phyloP scores from a whole-genome alignment of 1,140 invertebrate genomes.

The Conus ventricosus region DNA sequence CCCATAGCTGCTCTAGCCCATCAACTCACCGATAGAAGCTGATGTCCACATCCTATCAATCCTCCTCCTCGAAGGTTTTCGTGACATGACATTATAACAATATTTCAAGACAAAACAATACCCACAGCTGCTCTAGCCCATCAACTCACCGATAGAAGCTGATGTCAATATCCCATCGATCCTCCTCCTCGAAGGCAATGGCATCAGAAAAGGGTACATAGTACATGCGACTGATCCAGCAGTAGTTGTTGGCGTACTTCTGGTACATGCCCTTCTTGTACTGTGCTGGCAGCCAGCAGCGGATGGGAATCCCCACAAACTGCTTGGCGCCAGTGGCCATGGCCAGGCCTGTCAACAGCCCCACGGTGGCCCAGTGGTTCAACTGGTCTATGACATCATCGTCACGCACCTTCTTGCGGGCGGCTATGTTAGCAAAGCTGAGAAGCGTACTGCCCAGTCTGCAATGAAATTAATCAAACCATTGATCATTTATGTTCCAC shows the following conservation, averaged over 20 bases:
- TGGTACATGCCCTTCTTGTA: conserved; percentile 54
- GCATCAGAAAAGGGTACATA: conserved; percentile 75
- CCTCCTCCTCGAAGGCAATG: conserved; percentile 68
- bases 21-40: conserved; percentile 31
- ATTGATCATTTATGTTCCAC: too few species aligned
- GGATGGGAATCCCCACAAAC: conserved; percentile 93
- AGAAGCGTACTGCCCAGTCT: conserved; percentile 36
- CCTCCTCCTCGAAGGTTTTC: too few species aligned
- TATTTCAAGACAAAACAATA: not conserved
- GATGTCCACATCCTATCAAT: conserved; percentile 45
- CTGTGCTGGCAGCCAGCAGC: conserved; percentile 78
- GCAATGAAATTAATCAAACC: not conserved
- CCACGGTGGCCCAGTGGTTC: conserved; percentile 76
- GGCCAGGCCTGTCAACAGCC: conserved; percentile 87
- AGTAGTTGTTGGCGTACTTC: conserved; percentile 69
- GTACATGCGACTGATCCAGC: conserved; percentile 77
- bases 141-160: conserved; percentile 29
- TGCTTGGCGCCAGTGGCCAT: conserved; percentile 90
- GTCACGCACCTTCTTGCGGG: conserved; percentile 35
- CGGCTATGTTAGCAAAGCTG: conserved; percentile 32
- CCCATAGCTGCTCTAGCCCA: too few species aligned
- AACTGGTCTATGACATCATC: conserved; percentile 58
- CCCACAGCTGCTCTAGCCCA: not conserved
- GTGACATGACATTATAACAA: too few species aligned
- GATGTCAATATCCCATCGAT: conserved; percentile 45